Base-by-base conservation (phyloP, 2,797 vertebrate species). In the Staurois parvus region DNA sequence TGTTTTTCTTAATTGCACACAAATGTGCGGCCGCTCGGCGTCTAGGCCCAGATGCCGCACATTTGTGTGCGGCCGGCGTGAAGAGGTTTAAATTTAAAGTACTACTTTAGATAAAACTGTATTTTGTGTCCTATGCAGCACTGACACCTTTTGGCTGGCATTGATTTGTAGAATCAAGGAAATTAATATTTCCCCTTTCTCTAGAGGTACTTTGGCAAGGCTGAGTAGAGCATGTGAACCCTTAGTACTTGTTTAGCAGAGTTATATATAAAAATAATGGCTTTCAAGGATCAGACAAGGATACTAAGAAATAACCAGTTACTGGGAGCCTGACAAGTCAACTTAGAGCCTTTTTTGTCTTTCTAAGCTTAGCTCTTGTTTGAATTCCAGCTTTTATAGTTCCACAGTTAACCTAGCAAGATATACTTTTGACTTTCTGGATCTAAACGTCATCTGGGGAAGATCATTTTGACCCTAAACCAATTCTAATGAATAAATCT, bases 241-340 rank as follows among this genome's bases (percentile, higher is more conserved):
- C 40, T 67, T 67, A 79, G 62, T 67, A 62, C 76, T 66, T 67
- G 76, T 79, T 79, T 79, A 62, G 76, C 76, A 79, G 76, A 42
- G 76, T 67, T 67, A 45, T 66, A 5, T 42, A 79, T 62, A 34
- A 79, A 34, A 4, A 7, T 42, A 79, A 79, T 79, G 76, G 24
- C 76, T 79, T 42, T 79, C 34, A 79, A 34, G 62, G 59, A 79
- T 67, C 52, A 67, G 76, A 67, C 62, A 19, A 21, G 15, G n/a
- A 79, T 79, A 42, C 52, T 79, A 37, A n/a, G 40, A 2, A 15
- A 79, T 79, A 28, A 79, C n/a, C 76, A 8, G 76, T 67, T 62
- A 77, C 52, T 56, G 17, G 59, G n/a, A 40, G 37, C 24, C 29
- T 76, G 45, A 24, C 48, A 62, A 59, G 48, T 76, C 52, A 62